Evolutionary conservation across 2,113 vertebrate genomes (phyloP).

Genomic region (Coracopsis vasa): DNA sequence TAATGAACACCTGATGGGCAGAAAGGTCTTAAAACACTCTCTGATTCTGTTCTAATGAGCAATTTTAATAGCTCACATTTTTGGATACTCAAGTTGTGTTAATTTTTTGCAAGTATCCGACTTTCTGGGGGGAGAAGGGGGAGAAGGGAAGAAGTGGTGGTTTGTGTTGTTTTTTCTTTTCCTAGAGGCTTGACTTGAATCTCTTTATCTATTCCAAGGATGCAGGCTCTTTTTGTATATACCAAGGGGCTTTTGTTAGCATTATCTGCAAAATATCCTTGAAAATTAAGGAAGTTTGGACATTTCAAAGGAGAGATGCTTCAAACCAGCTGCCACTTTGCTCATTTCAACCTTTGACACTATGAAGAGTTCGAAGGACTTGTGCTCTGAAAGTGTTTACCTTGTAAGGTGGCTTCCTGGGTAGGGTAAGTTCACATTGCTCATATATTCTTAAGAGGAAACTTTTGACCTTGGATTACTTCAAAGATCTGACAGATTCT

Average conservation of each 20-base stretch:
- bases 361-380: conserved; percentile 10
- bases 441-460: conserved; percentile 34
- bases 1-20: neutral
- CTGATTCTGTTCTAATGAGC: neutral
- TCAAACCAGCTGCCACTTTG: neutral
- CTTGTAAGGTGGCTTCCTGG: conserved; percentile 46
- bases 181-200: neutral
- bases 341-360: conserved; percentile 29
- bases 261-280: neutral
- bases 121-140: rapidly evolving
- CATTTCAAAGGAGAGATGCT: neutral
- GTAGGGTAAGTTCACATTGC: conserved; percentile 22
- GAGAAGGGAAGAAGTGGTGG: neutral
- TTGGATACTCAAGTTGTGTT: neutral
- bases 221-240: neutral
- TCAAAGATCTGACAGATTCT: conserved; percentile 34
- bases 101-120: neutral
- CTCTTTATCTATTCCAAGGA: neutral
- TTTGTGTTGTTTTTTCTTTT: neutral
- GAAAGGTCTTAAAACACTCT: neutral
- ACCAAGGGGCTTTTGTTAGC: neutral
- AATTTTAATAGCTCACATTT: neutral
- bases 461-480: conserved; percentile 54
- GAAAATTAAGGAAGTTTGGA: conserved; percentile 3
- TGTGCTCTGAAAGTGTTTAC: conserved; percentile 50